A percentile compares a stretch with the other conserved stretches of the same genome.
Evolutionary conservation across 1,140 invertebrate species (phyloP).

Genomic region (Aethina tumida): DNA sequence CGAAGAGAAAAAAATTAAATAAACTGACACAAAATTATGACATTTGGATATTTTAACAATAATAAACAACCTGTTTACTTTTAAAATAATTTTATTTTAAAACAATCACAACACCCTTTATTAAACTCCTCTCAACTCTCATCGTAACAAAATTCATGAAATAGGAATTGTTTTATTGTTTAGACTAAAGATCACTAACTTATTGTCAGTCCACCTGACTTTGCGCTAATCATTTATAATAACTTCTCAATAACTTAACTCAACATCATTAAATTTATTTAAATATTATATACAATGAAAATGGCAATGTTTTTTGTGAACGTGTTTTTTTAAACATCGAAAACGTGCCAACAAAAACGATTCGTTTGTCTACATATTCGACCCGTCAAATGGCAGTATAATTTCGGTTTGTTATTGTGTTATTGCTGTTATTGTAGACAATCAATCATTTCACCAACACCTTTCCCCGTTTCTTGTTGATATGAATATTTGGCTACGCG

Average conservation of each 20-base stretch:
- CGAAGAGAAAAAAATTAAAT: too few relatives aligned
- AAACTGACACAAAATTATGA: too few relatives aligned
- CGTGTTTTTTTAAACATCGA: not conserved
- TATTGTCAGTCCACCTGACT: constrained; percentile 22
- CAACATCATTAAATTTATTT: constrained; percentile 4
- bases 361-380: constrained; percentile 1
- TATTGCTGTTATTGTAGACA: too few relatives aligned
- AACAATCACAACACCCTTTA: constrained; percentile 11
- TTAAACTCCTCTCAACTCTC: constrained; percentile 5
- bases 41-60: too few relatives aligned
- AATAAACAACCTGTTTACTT: constrained; percentile 2
- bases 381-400: not conserved
- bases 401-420: too few relatives aligned
- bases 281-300: constrained; percentile 9
- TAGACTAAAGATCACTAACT: constrained; percentile 14
- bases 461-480: too few relatives aligned
- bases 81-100: constrained; percentile 14
- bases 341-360: not conserved
- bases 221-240: too few relatives aligned
- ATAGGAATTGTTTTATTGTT: constrained; percentile 14
- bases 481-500: too few relatives aligned
- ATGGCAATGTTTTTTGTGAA: not conserved
- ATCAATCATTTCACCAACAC: too few relatives aligned
- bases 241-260: not conserved
- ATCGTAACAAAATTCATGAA: constrained; percentile 17